These are phyloP conservation scores for Anser cygnoides DNA, from an alignment of 2,113 vertebrate species.

Conservation along the genomic window DNA sequence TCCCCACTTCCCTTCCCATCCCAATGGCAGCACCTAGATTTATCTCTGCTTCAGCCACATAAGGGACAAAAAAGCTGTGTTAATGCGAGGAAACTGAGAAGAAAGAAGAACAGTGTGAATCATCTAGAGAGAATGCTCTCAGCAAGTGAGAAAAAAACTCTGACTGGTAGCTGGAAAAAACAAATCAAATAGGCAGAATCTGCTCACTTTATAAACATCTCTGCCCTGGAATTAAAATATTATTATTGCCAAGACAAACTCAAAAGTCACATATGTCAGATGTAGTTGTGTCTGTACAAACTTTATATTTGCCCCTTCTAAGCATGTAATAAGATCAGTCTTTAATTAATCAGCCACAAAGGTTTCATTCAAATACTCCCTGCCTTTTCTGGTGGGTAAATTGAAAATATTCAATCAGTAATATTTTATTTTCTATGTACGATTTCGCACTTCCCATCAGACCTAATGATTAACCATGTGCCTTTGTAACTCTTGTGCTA, in stretches of 20 bases:
- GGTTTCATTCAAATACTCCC: not conserved
- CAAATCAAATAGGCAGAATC: not conserved
- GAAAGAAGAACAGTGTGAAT: not conserved
- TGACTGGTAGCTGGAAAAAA: not conserved
- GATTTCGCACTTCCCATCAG: not conserved
- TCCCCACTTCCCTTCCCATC: not conserved
- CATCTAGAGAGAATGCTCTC: not conserved
- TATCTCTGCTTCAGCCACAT: not conserved
- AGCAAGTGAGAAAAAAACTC: not conserved
- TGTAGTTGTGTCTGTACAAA: not conserved
- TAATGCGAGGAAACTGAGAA: not conserved
- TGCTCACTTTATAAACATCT: not conserved
- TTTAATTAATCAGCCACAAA: not conserved
- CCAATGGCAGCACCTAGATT: not conserved
- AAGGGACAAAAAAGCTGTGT: not conserved
- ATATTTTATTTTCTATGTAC: accelerated
- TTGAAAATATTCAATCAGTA: not conserved
- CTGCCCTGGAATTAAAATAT: not conserved
- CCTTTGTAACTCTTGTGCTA: not conserved
- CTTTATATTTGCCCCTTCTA: not conserved
- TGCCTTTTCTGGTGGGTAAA: not conserved
- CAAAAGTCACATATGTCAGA: not conserved
- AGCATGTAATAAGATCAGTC: not conserved
- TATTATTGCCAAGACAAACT: not conserved
- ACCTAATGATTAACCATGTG: not conserved